A percentile compares a stretch with the other conserved stretches of the same genome.
phyloP scores from a whole-genome alignment of 2,113 vertebrate genomes.

The Desmodus rotundus region DNA sequence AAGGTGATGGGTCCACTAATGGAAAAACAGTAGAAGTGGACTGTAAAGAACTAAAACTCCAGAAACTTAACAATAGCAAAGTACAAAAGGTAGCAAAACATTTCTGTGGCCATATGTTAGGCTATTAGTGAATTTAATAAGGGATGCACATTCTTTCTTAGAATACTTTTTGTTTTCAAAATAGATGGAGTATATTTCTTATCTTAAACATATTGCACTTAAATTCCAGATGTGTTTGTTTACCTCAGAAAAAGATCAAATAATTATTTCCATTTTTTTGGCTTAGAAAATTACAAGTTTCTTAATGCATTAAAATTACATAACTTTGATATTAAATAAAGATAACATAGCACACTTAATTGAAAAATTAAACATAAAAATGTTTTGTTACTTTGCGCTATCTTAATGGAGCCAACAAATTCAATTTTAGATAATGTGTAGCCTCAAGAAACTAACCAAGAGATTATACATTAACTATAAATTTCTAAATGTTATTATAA shows the following conservation, averaged over 20 bases:
- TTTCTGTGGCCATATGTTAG: background rate
- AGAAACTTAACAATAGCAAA: background rate
- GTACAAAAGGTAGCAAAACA: background rate
- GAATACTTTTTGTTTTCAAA: background rate
- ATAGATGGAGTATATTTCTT: background rate
- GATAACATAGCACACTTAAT: background rate
- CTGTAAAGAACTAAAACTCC: background rate
- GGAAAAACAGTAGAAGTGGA: background rate
- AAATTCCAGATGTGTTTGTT: background rate
- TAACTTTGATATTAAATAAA: constrained; percentile 2
- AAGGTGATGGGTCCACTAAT: background rate
- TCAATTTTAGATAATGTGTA: background rate
- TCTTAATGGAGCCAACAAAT: background rate
- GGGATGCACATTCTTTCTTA: background rate
- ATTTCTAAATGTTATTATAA: background rate
- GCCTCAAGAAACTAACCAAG: background rate
- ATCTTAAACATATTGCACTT: background rate
- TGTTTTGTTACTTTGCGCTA: background rate
- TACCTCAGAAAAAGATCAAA: background rate
- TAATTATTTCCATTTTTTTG: background rate
- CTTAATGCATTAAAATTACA: background rate
- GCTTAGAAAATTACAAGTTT: constrained; percentile 31
- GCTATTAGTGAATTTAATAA: background rate
- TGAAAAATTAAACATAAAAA: constrained; percentile 24
- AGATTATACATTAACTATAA: background rate